Evolutionary conservation across 2,113 vertebrate species (phyloP).

Genomic region (Antechinus flavipes): DNA sequence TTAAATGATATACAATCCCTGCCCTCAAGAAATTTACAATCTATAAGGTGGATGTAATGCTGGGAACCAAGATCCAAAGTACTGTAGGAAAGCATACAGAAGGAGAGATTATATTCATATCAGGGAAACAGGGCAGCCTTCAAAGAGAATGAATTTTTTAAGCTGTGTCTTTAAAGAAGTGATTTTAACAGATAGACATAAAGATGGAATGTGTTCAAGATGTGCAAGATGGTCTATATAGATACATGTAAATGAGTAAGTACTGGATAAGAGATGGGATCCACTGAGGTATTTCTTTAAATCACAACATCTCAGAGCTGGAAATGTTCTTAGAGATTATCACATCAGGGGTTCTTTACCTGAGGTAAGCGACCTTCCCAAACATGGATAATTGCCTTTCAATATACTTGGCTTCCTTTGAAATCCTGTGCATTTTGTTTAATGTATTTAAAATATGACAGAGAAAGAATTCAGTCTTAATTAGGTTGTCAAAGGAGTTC

Average conservation of each 20-base stretch:
- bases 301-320: background rate
- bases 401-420: background rate
- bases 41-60: background rate
- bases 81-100: background rate
- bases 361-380: background rate
- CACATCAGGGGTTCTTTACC: background rate
- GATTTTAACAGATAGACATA: background rate
- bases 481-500: background rate
- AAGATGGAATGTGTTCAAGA: background rate
- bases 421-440: background rate
- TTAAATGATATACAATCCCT: background rate
- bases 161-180: background rate
- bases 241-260: background rate
- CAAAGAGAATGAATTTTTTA: background rate
- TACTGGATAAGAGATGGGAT: background rate
- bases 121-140: background rate
- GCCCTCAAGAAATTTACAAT: background rate
- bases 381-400: background rate
- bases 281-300: background rate
- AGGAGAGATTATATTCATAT: background rate
- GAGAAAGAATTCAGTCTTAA: background rate
- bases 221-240: background rate
- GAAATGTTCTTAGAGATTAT: background rate
- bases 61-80: background rate
- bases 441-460: background rate